phyloP scores from a whole-genome alignment of 2,888 invertebrate genomes.

The Disparrhopalites patrizii region DNA sequence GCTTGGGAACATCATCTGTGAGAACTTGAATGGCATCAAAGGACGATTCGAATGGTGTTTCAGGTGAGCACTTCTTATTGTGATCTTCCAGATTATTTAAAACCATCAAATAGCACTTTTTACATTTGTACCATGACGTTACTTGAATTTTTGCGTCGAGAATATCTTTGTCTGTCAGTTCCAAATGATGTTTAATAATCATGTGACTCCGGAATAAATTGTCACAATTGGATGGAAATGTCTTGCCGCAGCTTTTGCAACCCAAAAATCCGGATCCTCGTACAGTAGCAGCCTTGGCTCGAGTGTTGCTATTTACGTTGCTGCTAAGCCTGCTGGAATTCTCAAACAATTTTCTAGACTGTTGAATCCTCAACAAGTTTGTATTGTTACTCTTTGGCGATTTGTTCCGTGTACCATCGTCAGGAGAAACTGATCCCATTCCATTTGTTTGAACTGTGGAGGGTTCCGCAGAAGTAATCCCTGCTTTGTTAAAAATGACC shows the following conservation, averaged over 20 bases:
- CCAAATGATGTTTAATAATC: constrained; percentile 29
- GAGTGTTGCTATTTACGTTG: background rate
- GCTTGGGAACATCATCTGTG: background rate
- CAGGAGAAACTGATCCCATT: background rate
- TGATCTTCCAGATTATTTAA: constrained; percentile 28
- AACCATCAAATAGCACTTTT: constrained; percentile 20
- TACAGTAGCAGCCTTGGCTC: background rate
- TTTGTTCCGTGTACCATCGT: background rate
- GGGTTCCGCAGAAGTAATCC: background rate
- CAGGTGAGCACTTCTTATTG: constrained; percentile 22
- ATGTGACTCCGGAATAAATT: constrained; percentile 30
- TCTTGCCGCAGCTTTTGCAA: constrained; percentile 28
- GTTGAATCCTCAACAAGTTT: constrained; percentile 2
- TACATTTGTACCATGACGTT: constrained; percentile 28
- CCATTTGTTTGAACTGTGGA: constrained; percentile 2
- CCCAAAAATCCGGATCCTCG: constrained; percentile 18
- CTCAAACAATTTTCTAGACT: background rate
- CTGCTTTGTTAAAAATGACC: constrained; percentile 7
- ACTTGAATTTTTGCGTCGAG: constrained; percentile 18
- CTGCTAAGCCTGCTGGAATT: background rate
- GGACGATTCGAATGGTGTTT: constrained; percentile 16
- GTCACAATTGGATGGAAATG: constrained; percentile 26
- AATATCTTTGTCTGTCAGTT: constrained; percentile 26
- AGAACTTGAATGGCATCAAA: constrained; percentile 23
- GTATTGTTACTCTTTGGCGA: background rate